A percentile compares a stretch with the other conserved stretches of the same genome.
Conservation (phyloP, 2,797 vertebrate genomes). For the Ceryle rudis region DNA sequence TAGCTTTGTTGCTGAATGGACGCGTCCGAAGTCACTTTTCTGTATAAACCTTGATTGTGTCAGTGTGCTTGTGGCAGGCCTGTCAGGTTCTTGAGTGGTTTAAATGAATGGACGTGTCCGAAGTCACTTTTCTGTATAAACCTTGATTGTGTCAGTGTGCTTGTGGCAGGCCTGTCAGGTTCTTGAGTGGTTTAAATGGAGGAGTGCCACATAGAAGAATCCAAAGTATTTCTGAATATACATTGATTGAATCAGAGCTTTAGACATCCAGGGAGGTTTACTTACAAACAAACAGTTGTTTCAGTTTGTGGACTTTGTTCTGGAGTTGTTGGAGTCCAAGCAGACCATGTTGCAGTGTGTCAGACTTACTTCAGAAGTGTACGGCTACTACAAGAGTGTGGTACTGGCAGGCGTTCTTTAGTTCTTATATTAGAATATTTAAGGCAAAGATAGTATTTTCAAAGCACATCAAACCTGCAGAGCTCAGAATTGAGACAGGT, state of each 20-base stretch:
- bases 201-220: not conserved
- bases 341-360: not conserved
- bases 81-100: not conserved
- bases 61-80: fast-evolving
- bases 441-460: not conserved
- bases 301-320: not conserved
- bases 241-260: not conserved
- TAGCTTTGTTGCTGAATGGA: not conserved
- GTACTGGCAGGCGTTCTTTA: not conserved
- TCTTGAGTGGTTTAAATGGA: not conserved
- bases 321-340: not conserved
- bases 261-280: not conserved
- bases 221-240: not conserved
- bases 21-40: not conserved
- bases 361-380: not conserved
- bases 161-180: not conserved
- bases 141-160: not conserved
- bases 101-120: fast-evolving
- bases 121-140: not conserved
- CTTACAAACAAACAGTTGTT: not conserved
- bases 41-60: not conserved
- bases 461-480: not conserved
- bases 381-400: not conserved
- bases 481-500: not conserved
- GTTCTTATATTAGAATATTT: not conserved